Base-by-base conservation (phyloP, 1,140 invertebrate genomes). In the Drosophila sturtevanti region DNA sequence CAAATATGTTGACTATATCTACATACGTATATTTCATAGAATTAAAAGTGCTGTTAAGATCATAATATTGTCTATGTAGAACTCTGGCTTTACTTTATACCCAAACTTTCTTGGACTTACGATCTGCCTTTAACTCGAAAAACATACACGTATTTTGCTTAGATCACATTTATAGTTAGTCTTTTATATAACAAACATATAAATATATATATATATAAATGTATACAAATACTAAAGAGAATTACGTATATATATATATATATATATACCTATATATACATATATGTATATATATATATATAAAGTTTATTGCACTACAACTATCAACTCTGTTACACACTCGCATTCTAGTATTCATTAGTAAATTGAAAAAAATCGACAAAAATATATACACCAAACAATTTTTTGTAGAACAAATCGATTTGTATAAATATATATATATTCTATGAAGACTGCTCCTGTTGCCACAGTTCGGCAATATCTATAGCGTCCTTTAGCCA, bases 261-360 rank as follows among this genome's bases (percentile, higher is more conserved):
- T 14, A 56, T 56, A 31, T 10, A 56, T 11, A 14, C 9, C 24
- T 14, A 31, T 12, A 22, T 22, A 55, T 31, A 24, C n/a, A 9
- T 16, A 51, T 51, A 21, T 21, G 7, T 4, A 55, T 16, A 44
- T 6, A 4, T 31, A 21, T 21, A 4, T 48, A 48, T 16, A 16
- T 48, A 48, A 18, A 48, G 18, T 48, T 58, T 60, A 66, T 54
- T 37, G 72, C 72, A 76, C 41, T 48, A 48, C 41, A 48, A 48
- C 41, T 16, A 48, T 48, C 72, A 63, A 60, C 68, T 73, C 75
- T 73, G 75, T 76, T 68, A 41, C 62, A 76, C 72, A 76, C 72
- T 76, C 72, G 72, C 72, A 74, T 73, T 69, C 37, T 54, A 74
- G n/a, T n/a, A n/a, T n/a, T n/a, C n/a, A 75, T 58, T 68, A 70